Base-by-base conservation (phyloP, 2,797 vertebrate species). In the Pseudomugil tenellus region DNA sequence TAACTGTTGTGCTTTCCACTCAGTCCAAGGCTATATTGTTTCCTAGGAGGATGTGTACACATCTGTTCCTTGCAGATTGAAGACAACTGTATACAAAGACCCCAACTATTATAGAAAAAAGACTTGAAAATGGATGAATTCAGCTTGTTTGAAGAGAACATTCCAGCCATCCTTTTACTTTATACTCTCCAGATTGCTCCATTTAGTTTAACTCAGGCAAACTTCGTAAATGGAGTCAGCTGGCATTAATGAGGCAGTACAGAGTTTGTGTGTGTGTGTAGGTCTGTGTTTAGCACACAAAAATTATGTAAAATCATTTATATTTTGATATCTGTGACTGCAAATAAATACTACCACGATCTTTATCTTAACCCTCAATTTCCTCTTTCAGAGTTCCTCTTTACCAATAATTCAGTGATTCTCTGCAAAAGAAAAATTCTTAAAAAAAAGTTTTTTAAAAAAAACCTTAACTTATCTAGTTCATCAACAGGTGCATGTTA, bases 341-440 rank as follows among this genome's bases (percentile, higher is more conserved):
- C 19, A 31, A 2, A 48, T 73, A 56, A 8, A 41, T 6, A 14
- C 17, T 56, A 54, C 67, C 51, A 77, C 74, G 70, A 23, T 65
- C 34, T 61, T 32, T 21, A 39, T 64, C 55, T 63, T 16, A 25
- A 11, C 16, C 51, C 28, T 55, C 55, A 32, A 28, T 70, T 90
- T 89, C 83, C 74, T 72, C 73, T 76, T 81, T 73, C 26, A 63
- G 17, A 72, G 61, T 79, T 85, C 72, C 72, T 75, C 58, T 63
- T 70, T 43, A 32, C n/a, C 6, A 29, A 23, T 1, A 34, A 68
- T 68, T 74, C 54, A 46, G 59, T 25, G 39, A 59, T 26, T 13
- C 2, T 52, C 13, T 16, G 26, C 26, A 1, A 23, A 25, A 25
- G 8, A 48, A 26, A 23, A 23, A 6, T 5, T 25, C 2, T 12